Conservation (phyloP, 2,888 invertebrate species). For the Dusona sp. region DNA sequence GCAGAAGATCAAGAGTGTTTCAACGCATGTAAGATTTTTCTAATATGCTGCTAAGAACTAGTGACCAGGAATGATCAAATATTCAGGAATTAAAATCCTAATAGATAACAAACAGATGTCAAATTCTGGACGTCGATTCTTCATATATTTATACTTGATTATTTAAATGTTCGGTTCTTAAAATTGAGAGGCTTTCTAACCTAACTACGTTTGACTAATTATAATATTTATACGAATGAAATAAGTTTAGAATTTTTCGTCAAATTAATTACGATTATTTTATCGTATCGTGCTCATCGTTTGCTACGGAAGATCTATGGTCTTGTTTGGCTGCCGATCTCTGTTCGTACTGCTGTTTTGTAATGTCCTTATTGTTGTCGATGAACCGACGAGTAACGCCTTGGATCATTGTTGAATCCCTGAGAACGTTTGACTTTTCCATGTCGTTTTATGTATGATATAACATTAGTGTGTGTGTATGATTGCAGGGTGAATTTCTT, state of each 20-base stretch:
- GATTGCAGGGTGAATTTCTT: conserved; percentile 85
- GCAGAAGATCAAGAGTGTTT: too few relatives aligned
- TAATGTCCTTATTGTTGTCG: conserved; percentile 54
- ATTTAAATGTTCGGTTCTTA: too few relatives aligned
- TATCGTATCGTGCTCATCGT: conserved; percentile 9
- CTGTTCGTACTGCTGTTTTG: conserved; percentile 3
- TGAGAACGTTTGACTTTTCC: conserved; percentile 83
- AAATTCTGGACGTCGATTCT: too few relatives aligned
- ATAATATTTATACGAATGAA: not conserved
- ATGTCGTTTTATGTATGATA: conserved; percentile 7
- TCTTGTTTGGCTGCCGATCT: not conserved
- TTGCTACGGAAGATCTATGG: not conserved
- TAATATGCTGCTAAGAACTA: too few relatives aligned
- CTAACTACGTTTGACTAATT: not conserved
- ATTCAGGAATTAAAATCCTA: too few relatives aligned
- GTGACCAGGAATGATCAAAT: too few relatives aligned
- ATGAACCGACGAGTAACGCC: conserved; percentile 72
- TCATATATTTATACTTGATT: too few relatives aligned
- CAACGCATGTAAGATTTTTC: too few relatives aligned
- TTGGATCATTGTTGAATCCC: conserved; percentile 74
- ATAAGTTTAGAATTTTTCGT: not conserved
- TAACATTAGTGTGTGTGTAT: conserved; percentile 62
- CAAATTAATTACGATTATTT: not conserved
- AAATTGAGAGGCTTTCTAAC: not conserved
- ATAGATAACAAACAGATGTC: too few relatives aligned